Evolutionary conservation across 2,797 vertebrate species (phyloP).

Genomic region (Orientallactaga sibirica): DNA sequence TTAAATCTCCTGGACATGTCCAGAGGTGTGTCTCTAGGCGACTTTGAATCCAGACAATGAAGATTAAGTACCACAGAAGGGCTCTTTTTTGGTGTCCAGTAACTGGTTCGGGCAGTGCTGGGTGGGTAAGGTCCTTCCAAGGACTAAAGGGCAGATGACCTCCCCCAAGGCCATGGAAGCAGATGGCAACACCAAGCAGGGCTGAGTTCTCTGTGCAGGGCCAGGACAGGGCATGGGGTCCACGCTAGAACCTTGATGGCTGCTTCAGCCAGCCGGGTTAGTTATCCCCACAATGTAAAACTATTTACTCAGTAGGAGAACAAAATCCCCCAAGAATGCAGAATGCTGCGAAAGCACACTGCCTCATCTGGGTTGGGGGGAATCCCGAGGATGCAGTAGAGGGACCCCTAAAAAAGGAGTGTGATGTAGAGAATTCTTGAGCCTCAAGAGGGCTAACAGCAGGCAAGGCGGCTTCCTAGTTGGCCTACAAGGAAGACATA

Average conservation of each 20-base stretch:
- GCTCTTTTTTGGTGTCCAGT: not conserved
- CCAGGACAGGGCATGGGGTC: no score
- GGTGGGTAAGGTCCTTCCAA: not conserved
- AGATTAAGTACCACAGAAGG: not conserved
- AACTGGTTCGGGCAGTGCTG: not conserved
- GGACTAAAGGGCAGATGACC: not conserved
- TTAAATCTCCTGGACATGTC: no score
- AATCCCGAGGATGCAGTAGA: not conserved
- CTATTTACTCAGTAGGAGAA: not conserved
- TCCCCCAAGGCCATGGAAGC: not conserved
- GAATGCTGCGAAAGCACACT: not conserved
- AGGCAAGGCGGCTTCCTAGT: accelerated
- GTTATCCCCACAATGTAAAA: not conserved
- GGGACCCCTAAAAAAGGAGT: no score
- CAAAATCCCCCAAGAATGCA: not conserved
- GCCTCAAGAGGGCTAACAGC: not conserved
- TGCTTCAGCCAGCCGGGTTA: not conserved
- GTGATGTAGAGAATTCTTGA: not conserved
- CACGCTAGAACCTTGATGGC: not conserved
- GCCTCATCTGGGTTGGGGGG: not conserved
- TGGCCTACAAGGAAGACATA: not conserved
- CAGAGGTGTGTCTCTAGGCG: not conserved
- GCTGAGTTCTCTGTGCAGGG: not conserved
- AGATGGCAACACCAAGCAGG: not conserved
- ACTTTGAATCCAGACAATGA: not conserved